phyloP scores from a whole-genome alignment of 1,140 invertebrate species.

The Macrosteles quadrilineatus region DNA sequence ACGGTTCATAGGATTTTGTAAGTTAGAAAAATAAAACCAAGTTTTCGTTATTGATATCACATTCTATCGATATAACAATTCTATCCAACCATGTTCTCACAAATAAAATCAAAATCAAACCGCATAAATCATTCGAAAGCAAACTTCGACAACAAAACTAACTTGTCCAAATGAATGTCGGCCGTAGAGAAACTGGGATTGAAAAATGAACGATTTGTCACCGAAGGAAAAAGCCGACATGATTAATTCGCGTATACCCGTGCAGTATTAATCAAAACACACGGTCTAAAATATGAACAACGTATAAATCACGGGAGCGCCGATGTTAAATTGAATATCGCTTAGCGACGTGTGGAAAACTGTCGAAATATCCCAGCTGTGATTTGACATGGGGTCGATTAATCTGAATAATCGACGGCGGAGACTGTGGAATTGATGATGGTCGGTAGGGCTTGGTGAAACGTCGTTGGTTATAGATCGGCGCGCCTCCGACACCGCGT shows the following conservation, averaged over 20 bases:
- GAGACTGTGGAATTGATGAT: background rate
- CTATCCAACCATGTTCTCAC: too few relatives aligned
- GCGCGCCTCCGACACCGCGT: too few relatives aligned
- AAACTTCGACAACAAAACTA: too few relatives aligned
- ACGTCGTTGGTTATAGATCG: too few relatives aligned
- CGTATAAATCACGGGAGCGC: background rate
- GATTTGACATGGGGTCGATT: background rate
- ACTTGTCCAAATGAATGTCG: background rate
- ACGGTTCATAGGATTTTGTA: too few relatives aligned
- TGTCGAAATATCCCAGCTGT: background rate
- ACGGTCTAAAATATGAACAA: background rate
- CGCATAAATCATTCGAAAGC: too few relatives aligned
- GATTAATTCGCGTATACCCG: background rate
- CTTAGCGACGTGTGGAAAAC: background rate
- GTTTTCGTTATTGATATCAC: too few relatives aligned
- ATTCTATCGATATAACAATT: too few relatives aligned
- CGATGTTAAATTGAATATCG: background rate
- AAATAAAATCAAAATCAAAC: too few relatives aligned
- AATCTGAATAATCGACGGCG: background rate
- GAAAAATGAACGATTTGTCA: background rate
- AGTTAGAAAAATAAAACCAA: too few relatives aligned
- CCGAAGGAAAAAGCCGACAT: background rate
- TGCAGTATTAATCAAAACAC: background rate
- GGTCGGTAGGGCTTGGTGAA: too few relatives aligned
- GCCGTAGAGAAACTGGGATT: background rate